Conservation (phyloP, 2,113 vertebrate genomes). For the Malurus melanocephalus region DNA sequence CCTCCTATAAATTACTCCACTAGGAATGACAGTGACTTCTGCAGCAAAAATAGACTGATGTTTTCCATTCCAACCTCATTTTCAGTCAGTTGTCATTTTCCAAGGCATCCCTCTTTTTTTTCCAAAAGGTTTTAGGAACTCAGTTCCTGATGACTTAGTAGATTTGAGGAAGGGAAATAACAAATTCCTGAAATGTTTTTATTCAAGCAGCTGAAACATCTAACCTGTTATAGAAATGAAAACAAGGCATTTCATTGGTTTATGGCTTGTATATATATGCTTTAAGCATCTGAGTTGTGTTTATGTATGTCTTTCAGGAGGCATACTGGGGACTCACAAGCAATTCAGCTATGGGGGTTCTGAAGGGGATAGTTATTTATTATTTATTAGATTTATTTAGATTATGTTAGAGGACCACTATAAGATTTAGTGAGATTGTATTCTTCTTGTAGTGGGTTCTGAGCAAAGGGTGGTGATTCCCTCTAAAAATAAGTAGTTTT, state of each 20-base stretch:
- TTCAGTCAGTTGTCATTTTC: not conserved
- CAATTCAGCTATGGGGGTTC: not conserved
- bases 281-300: not conserved
- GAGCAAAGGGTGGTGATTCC: not conserved
- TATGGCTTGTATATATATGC: not conserved
- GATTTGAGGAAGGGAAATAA: not conserved
- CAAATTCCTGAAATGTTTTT: not conserved
- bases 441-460: not conserved
- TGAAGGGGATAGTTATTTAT: not conserved
- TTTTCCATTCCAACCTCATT: not conserved
- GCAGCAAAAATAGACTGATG: not conserved
- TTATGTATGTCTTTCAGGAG: not conserved
- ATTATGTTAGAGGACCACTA: not conserved
- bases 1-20: not conserved
- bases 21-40: not conserved
- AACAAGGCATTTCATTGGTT: not conserved
- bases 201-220: not conserved
- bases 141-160: not conserved
- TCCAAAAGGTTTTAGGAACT: not conserved
- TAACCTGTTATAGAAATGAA: not conserved
- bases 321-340: not conserved
- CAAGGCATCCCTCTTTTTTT: not conserved
- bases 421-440: not conserved
- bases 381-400: not conserved
- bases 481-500: not conserved